phyloP scores from a whole-genome alignment of 1,140 invertebrate species.

The Lepidotrigona ventralis region DNA sequence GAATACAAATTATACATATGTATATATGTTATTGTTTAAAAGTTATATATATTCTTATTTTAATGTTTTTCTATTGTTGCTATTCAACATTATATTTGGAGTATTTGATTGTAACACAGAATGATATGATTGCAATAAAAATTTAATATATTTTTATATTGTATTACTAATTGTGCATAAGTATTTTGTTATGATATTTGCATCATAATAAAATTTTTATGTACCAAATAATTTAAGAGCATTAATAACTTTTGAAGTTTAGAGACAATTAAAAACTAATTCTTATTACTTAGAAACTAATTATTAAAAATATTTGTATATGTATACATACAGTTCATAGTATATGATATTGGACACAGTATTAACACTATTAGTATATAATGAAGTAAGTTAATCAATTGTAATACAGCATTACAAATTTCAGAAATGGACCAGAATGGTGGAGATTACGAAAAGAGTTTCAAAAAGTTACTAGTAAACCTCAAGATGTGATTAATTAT shows the following conservation, averaged over 20 bases:
- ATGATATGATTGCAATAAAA: too few species aligned
- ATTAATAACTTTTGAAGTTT: too few species aligned
- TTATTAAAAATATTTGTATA: neutral
- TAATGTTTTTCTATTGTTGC: neutral
- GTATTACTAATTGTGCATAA: neutral
- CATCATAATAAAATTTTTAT: neutral
- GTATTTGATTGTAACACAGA: too few species aligned
- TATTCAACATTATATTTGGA: neutral
- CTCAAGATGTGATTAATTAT: conserved; percentile 85
- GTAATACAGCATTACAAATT: conserved; percentile 61
- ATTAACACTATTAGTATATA: neutral
- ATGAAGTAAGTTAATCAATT: neutral
- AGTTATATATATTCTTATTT: neutral
- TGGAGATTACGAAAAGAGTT: conserved; percentile 88
- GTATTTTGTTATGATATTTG: neutral
- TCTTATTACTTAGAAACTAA: neutral
- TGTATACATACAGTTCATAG: neutral
- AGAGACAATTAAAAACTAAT: too few species aligned
- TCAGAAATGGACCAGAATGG: conserved; percentile 93
- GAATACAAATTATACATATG: too few species aligned
- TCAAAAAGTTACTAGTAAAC: conserved; percentile 89
- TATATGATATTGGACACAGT: neutral
- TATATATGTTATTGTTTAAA: neutral
- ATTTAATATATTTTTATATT: neutral
- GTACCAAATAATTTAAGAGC: neutral